Evolutionary conservation across 1,140 invertebrate species (phyloP), one percentile per base, ranked within the genome.

Genomic region (Armadillidium nasatum): DNA sequence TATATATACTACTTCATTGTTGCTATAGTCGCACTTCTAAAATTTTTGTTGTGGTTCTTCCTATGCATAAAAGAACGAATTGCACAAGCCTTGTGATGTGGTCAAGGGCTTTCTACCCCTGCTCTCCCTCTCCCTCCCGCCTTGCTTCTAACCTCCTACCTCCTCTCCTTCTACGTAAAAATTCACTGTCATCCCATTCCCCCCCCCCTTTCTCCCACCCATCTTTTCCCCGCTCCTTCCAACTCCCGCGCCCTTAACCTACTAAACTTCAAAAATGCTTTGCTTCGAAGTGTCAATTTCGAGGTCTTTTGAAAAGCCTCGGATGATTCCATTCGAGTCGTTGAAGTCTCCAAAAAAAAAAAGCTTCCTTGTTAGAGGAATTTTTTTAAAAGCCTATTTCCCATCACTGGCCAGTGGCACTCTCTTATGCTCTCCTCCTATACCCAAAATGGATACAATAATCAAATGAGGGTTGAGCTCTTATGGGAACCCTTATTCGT

Each of bases 181-280:
- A 60, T 15, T 60, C 50, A 60, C 50, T 60, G 19, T 60, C 50
- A 13, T 60, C 50, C 50, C 50, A 15, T 60, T 19, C 50, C 50
- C 50, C 50, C 7, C 33, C 33, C 1, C 6, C 33, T 33, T 33
- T 33, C 6, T 6, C 33, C n/a, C n/a, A n/a, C n/a, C n/a, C n/a
- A n/a, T n/a, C n/a, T n/a, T n/a, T n/a, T n/a, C 33, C 33, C 33
- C 33, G 33, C 33, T 33, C 33, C 33, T 33, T 33, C 33, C 33
- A 33, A 33, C 33, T 60, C 50, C 50, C 50, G 50, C 50, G 50
- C 50, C 50, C 50, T 60, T 60, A 60, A 60, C 50, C 50, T 60
- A 60, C 50, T 60, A 60, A 60, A 60, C 50, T 60, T 60, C 50
- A 60, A 60, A 33, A 60, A 60, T 19, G 7, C 50, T 60, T 60